Evolutionary conservation across 2,113 vertebrate species (phyloP), one percentile per base, ranked within the genome.

Genomic region (Scartelaos histophorus): DNA sequence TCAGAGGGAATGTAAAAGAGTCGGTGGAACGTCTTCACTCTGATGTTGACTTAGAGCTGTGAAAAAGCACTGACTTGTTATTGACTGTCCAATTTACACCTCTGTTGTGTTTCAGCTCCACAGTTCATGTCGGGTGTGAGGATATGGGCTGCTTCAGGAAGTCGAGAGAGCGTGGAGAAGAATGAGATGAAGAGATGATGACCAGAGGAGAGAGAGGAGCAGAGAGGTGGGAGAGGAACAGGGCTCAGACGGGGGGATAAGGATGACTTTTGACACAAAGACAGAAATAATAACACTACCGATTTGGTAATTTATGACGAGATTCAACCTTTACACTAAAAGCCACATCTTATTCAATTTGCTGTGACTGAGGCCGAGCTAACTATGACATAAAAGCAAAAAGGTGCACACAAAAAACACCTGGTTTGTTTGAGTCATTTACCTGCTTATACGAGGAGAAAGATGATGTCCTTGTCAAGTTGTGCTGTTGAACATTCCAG

Each of bases 21-120:
- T 85, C 85, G 86, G 78, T 82, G 75, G 76, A 83, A 85, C 80
- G 86, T 88, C 43, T 70, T n/a, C 45, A 78, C 75, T 90, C 88
- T 87, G 80, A 89, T 85, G 79, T 80, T 54, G 45, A 62, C 81
- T 67, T 47, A 56, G 67, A 78, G 76, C 77, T 81, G 80, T 66
- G 67, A 73, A 79, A 71, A 72, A 69, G 66, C 81, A 86, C 75
- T 64, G 54, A 56, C 70, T 88, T 70, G 81, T 88, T 87, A 87
- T 58, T 69, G 13, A 81, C 77, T 80, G 82, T 83, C 81, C 84
- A 89, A 88, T 88, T 88, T 85, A 79, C 80, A 83, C 78, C 80
- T 88, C 29, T 51, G 35, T 81, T 22, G 3, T 53, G 70, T 75
- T 53, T 78, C 71, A 47, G 34, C 64, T 58, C 69, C 51, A 51